Evolutionary conservation across 2,888 invertebrate species (phyloP), one percentile per base, ranked within the genome.

Genomic region (Bugula neritina): DNA sequence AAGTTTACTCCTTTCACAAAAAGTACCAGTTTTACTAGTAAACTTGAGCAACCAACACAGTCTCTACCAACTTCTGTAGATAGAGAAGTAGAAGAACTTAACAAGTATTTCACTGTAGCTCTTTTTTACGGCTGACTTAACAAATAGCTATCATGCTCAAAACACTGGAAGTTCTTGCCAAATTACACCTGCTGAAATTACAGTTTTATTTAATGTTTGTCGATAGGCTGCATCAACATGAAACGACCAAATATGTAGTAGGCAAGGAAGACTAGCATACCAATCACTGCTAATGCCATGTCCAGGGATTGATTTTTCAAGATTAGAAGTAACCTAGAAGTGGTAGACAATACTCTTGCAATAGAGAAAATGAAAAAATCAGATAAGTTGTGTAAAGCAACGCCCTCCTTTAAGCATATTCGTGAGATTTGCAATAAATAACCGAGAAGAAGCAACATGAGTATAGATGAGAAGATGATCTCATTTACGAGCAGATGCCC

Each of bases 401-500:
- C 52, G 21, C 52, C 52, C 52, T n/a, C 21, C 21, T 10, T 52
- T 21, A 21, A 52, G 52, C 52, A 52, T 52, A 52, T 52, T 52
- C 52, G 52, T 17, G 52, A 52, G 21, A 21, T 52, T 17, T 52
- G 52, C 52, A 52, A 52, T 10, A 5, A 27, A 23, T n/a, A 17
- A 57, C 23, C 57, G 27, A 57, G 23, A 57, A 5, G 3, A n/a
- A n/a, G 3, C 3, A 25, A 57, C 23, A 10, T 57, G 3, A 57
- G 57, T n/a, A 57, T 57, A 17, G 57, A 57, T 57, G 57, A 57
- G 57, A 10, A 57, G 27, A 57, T 57, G 57, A 57, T 27, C 23
- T n/a, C 23, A 57, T 57, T 57, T 27, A 57, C 57, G 5, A 23
- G 57, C 57, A 57, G 57, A 27, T 57, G 57, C 57, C 57, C 57